These are phyloP conservation scores for Heliornis fulica DNA, from an alignment of 2,113 vertebrate species.

Conservation along the genomic window DNA sequence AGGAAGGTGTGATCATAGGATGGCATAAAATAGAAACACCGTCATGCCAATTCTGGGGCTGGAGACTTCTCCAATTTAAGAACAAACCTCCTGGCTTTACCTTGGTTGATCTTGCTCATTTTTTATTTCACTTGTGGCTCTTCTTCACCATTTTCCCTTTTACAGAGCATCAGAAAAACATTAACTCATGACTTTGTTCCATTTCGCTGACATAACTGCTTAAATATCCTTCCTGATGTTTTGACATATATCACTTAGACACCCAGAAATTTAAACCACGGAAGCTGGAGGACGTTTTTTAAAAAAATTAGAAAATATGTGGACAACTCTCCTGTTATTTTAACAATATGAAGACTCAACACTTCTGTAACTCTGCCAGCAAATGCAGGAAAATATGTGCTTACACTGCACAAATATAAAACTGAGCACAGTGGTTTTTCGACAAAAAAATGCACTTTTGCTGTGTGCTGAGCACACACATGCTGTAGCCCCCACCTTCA, in stretches of 20 bases:
- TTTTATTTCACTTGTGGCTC: not conserved
- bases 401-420: not conserved
- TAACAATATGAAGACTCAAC: constrained; percentile 9
- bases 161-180: constrained; percentile 54
- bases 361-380: not conserved
- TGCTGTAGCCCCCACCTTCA: not conserved
- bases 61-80: not conserved
- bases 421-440: not conserved
- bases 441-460: not conserved
- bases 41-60: not conserved
- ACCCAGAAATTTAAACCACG: not conserved
- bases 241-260: not conserved
- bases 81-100: not conserved
- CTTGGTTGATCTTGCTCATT: constrained; percentile 11
- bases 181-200: constrained; percentile 35
- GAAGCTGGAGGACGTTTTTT: not conserved
- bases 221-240: constrained; percentile 18
- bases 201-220: constrained; percentile 22
- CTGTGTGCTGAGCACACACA: not conserved
- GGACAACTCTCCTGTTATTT: constrained; percentile 8
- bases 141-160: constrained; percentile 53
- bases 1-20: not conserved
- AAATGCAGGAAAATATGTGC: not conserved
- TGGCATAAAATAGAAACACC: not conserved
- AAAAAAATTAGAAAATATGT: constrained; percentile 14